Evolutionary conservation across 2,797 vertebrate species (phyloP), one percentile per base, ranked within the genome.

Genomic region (Coendou prehensilis): DNA sequence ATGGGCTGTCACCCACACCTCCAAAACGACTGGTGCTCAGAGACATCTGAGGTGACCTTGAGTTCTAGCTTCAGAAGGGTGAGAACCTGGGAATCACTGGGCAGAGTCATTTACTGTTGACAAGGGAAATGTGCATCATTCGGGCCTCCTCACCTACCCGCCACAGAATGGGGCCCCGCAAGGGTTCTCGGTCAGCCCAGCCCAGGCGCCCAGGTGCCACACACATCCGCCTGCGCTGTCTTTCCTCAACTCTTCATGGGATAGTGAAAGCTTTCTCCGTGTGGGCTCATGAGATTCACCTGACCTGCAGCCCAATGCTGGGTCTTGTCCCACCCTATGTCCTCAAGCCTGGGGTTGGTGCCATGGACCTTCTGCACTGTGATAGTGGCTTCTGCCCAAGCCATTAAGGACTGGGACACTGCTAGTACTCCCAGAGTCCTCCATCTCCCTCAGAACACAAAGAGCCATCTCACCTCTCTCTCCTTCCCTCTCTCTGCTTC

Each of bases 201-300:
- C n/a, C 91, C 54, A 56, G 10, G 28, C 41, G 15, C 37, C 23
- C 28, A 1, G 18, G 37, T 0, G 2, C 1, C n/a, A 7, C 18
- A 37, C n/a, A 0, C 1, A 18, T 14, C 50, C 2, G 0, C 14
- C 4, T 6, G 2, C 20, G 7, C 9, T 0, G 4, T 28, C 56
- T 52, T 56, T 45, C 6, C 50, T 37, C 33, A 28, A 7, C 17
- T 26, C 76, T 30, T 67, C 50, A 45, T 45, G 81, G 10, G 76
- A 59, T 13, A 33, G 17, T 1, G 11, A n/a, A 1, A 13, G 22
- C 18, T 3, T 0, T 57, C 28, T 15, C 22, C 2, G 9, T 37
- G 11, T 78, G 67, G 2, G 14, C 5, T 1, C 63, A 33, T 61
- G 7, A 59, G 2, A 1, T 11, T 73, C 56, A 0, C 47, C 13